A percentile compares a stretch with the other conserved stretches of the same genome.
Conservation (phyloP, 92 coral and sea anemone species). For the Palythoa caribaeorum region DNA sequence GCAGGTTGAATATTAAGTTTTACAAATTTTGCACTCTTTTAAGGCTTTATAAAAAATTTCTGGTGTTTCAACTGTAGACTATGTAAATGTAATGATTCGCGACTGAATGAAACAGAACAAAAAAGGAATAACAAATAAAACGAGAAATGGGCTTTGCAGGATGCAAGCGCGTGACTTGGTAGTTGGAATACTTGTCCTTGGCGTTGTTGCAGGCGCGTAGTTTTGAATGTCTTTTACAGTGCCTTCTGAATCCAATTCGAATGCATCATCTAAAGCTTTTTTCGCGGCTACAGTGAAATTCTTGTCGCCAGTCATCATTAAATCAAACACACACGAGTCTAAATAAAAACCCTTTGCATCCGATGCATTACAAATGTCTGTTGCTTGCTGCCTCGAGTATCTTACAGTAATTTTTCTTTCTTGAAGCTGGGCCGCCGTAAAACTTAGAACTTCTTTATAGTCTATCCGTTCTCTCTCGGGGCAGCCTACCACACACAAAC, state of each 20-base stretch:
- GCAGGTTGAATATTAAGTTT: conserved; percentile 11
- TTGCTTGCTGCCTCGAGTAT: conserved; percentile 78
- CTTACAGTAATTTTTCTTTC: conserved; percentile 59
- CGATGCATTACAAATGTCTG: conserved; percentile 67
- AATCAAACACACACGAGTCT: conserved; percentile 95
- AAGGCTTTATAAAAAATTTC: not conserved
- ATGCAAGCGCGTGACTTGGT: conserved; percentile 12
- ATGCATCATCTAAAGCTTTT: conserved; percentile 87
- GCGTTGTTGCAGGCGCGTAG: conserved; percentile 59
- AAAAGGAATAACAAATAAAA: not conserved
- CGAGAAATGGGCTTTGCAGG: not conserved
- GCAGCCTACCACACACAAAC: conserved; percentile 94
- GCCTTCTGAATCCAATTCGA: conserved; percentile 72
- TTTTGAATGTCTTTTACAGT: conserved; percentile 61
- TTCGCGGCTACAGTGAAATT: conserved; percentile 91
- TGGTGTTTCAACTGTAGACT: conserved; percentile 16
- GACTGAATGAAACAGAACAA: conserved; percentile 21
- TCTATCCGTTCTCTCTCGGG: conserved; percentile 86
- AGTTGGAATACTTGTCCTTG: not conserved
- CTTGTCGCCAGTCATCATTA: conserved; percentile 82
- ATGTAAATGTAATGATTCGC: not conserved
- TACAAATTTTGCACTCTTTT: not conserved
- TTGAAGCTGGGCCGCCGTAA: conserved; percentile 74
- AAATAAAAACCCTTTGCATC: conserved; percentile 86
- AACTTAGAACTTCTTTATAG: conserved; percentile 79